phyloP scores from a whole-genome alignment of 2,113 vertebrate genomes.

The Heterochromis multidens region DNA sequence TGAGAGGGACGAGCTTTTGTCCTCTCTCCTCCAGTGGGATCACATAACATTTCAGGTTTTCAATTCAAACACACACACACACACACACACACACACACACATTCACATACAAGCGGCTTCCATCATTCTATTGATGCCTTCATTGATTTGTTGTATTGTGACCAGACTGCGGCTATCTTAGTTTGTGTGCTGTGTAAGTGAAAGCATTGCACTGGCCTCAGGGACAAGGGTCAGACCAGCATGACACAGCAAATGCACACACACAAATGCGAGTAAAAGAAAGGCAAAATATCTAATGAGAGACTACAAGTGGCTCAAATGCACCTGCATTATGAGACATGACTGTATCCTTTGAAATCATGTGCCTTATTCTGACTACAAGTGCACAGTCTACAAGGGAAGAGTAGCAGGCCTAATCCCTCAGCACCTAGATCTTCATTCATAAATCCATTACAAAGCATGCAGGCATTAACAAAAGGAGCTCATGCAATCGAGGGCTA shows the following conservation, averaged over 20 bases:
- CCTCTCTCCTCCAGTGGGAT: constrained; percentile 41
- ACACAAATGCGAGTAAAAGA: neutral
- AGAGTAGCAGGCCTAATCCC: constrained; percentile 5
- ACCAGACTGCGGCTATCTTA: accelerated
- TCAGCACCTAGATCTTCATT: constrained; percentile 16
- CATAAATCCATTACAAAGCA: constrained; percentile 30
- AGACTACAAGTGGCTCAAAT: neutral
- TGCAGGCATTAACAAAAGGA: constrained; percentile 30
- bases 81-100: neutral
- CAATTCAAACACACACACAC: constrained; percentile 9
- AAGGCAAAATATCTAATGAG: neutral
- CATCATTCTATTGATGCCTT: neutral
- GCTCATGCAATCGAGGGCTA: neutral
- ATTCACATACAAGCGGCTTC: neutral
- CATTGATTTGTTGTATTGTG: constrained; percentile 7
- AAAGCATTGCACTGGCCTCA: neutral
- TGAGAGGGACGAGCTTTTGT: constrained; percentile 52
- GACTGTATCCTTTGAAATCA: neutral
- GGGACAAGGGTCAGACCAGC: constrained; percentile 33
- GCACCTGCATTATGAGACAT: neutral
- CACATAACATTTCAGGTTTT: constrained; percentile 41
- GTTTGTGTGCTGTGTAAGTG: neutral
- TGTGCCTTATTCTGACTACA: neutral
- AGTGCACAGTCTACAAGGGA: neutral
- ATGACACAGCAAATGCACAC: neutral